Base-by-base conservation (phyloP, 2,888 invertebrate genomes). In the Argyra leucocephala region DNA sequence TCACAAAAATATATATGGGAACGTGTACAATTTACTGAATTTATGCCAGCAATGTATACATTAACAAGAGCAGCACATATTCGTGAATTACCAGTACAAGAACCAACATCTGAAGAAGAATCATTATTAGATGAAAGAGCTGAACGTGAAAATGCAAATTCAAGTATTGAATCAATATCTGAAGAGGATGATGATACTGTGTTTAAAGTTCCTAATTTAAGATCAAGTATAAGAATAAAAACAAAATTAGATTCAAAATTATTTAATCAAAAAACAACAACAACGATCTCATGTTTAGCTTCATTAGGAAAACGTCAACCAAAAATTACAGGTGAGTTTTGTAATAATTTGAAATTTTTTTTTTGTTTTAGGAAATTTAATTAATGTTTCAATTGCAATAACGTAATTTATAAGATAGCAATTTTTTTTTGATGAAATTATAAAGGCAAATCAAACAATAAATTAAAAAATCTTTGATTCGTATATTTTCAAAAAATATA, bases 321-420 rank as follows among this genome's bases (percentile, higher is more conserved):
- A 5, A 79, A 79, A 76, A 79, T 79, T 71, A 79, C 79, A 76
- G 79, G 79, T 79, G 73, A 74, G 74, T 72, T n/a, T n/a, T n/a
- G n/a, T n/a, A n/a, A n/a, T n/a, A n/a, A n/a, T n/a, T n/a, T n/a
- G n/a, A n/a, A n/a, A 31, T 31, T 22, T 57, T 22, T 22, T 37
- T 63, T 6, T 60, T 67, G 5, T 22, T 18, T 22, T 31, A n/a
- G n/a, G n/a, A n/a, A n/a, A n/a, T n/a, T n/a, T n/a, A n/a, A n/a
- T n/a, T n/a, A n/a, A n/a, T n/a, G n/a, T n/a, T n/a, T n/a, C n/a
- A n/a, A n/a, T n/a, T n/a, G n/a, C n/a, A n/a, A n/a, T n/a, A n/a
- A n/a, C n/a, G n/a, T n/a, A n/a, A n/a, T n/a, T n/a, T n/a, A n/a
- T n/a, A n/a, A n/a, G n/a, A n/a, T n/a, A n/a, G n/a, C n/a, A n/a